Conservation (phyloP, 2,888 invertebrate genomes). For the Malthinus flaveolus region DNA sequence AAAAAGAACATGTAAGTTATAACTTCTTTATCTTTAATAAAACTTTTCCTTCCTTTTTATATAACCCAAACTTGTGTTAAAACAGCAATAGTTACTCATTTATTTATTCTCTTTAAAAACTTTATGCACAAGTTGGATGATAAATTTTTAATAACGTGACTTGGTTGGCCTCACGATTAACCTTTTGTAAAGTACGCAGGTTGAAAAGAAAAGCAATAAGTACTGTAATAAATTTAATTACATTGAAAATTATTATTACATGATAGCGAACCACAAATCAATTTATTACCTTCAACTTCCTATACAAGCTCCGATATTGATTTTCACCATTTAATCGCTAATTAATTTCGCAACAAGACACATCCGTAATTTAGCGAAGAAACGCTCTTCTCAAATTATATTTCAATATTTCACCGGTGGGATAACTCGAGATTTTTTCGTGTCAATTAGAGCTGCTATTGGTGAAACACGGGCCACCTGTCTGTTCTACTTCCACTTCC, state of each 20-base stretch:
- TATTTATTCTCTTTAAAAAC: slow-evolving; percentile 8
- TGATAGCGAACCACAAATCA: slow-evolving; percentile 3
- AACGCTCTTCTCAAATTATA: too few relatives aligned
- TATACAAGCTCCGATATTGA: slow-evolving; percentile 4
- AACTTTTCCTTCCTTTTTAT: neutral
- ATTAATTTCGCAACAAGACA: slow-evolving; percentile 3
- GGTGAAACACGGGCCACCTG: too few relatives aligned
- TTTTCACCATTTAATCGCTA: slow-evolving; percentile 2
- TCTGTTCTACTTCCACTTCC: too few relatives aligned
- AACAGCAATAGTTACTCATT: slow-evolving; percentile 7
- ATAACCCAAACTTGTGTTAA: slow-evolving; percentile 3
- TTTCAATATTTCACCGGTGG: too few relatives aligned
- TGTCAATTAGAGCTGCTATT: too few relatives aligned
- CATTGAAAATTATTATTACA: slow-evolving; percentile 6
- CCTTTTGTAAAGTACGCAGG: slow-evolving; percentile 4
- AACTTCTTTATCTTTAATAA: too few relatives aligned
- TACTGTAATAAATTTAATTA: slow-evolving; percentile 19
- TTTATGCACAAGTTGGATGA: slow-evolving; percentile 10
- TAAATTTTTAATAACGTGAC: slow-evolving; percentile 16
- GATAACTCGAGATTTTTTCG: too few relatives aligned
- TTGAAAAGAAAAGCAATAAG: slow-evolving; percentile 14
- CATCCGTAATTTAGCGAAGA: neutral
- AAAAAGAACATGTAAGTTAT: too few relatives aligned
- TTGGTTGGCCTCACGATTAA: slow-evolving; percentile 8
- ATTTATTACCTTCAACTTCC: slow-evolving; percentile 11